Evolutionary conservation across 2,797 vertebrate species (phyloP), one percentile per base, ranked within the genome.

Genomic region (Tenualosa ilisha): DNA sequence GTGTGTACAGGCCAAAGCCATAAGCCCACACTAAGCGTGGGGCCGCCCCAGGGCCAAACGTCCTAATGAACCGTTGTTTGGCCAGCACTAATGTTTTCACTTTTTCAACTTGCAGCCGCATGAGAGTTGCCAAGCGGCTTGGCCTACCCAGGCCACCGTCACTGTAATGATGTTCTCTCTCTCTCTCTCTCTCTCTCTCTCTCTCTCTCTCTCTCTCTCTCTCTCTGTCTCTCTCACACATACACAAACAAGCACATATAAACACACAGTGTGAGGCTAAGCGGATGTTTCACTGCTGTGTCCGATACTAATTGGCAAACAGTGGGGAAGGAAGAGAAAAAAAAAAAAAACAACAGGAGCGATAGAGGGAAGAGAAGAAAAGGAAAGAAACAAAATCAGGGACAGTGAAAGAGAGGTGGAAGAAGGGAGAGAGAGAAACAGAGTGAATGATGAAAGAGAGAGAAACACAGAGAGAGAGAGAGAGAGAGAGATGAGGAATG

Each of bases 371-470:
- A 68, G 24, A 26, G n/a, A 31, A 11, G 9, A 1, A 61, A 7
- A 6, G 61, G n/a, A 8, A 24, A 9, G n/a, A 65, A 22, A 24
- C n/a, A 5, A 24, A 6, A 24, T 17, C 17, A 65, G 22, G 1
- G 61, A 63, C 22, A 63, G 61, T 24, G 61, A 63, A 24, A 24
- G n/a, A 53, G 51, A 24, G 22, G 1, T 1, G 3, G 61, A 63
- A 1, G 0, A 6, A 26, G 61, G 24, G n/a, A 63, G 6, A 63
- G 22, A 24, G 61, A 7, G 61, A 63, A 2, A 24, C 9, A 72
- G 24, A 72, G 65, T 12, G 9, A 37, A 26, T 89, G 87, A 91
- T 91, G 91, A 68, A 22, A 12, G 63, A 68, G 63, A 68, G 24
- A 68, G 63, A 31, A 22, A 68, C 31, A 31, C 24, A 68, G 63